A percentile compares a stretch with the other conserved stretches of the same genome.
These are phyloP conservation scores for Nothoprocta pentlandii DNA, from an alignment of 2,113 vertebrate genomes.

Conservation along the genomic window DNA sequence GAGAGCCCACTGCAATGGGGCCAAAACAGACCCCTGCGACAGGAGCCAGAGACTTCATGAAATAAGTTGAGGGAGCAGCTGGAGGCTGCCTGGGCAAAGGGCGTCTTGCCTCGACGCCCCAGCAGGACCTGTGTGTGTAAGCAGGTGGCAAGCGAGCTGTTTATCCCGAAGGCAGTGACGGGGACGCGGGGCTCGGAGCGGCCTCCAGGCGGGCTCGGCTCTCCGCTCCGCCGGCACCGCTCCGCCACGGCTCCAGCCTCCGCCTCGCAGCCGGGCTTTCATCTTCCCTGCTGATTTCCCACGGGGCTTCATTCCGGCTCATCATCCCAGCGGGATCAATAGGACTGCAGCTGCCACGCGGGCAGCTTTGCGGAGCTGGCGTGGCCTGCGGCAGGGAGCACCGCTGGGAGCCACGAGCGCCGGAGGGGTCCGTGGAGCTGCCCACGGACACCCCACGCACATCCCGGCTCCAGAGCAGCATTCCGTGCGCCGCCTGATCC, in stretches of 20 bases:
- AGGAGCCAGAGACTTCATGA: not conserved
- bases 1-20: not conserved
- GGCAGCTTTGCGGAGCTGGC: slow-evolving; percentile 40
- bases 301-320: slow-evolving; percentile 52
- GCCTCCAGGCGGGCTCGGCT: slow-evolving; percentile 2
- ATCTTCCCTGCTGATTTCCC: slow-evolving; percentile 52
- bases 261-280: slow-evolving; percentile 36
- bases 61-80: not conserved
- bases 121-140: not conserved
- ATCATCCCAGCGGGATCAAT: slow-evolving; percentile 55
- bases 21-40: not conserved
- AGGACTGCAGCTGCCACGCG: slow-evolving; percentile 54
- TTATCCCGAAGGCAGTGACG: no score
- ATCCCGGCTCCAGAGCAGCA: rapidly evolving
- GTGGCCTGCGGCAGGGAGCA: slow-evolving; percentile 26
- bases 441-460: not conserved
- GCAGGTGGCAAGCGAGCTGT: rapidly evolving
- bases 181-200: no score
- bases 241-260: not conserved
- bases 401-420: slow-evolving; percentile 12
- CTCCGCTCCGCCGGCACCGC: not conserved
- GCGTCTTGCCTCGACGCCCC: not conserved
- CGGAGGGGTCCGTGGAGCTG: not conserved
- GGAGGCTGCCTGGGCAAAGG: not conserved
- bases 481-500: no score